Conservation (phyloP, 2,888 invertebrate genomes). For the Leptodirus hochenwartii region DNA sequence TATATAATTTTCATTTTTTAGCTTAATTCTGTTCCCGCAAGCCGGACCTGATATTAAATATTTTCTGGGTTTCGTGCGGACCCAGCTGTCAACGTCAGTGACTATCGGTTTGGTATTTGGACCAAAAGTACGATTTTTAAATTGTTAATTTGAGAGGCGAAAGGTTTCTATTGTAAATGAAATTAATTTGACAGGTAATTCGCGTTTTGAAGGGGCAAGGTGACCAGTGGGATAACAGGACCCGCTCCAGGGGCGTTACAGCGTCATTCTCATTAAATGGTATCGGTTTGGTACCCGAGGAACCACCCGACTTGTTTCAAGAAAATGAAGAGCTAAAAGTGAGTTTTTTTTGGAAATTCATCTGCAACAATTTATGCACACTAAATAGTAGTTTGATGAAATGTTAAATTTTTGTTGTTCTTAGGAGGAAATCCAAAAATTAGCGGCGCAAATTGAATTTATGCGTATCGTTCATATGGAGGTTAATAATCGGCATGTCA, state of each 20-base stretch:
- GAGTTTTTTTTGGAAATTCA: too few species aligned
- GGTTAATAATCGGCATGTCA: constrained; percentile 75
- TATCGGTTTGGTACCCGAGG: constrained; percentile 67
- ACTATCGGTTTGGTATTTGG: constrained; percentile 70
- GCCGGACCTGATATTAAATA: constrained; percentile 89
- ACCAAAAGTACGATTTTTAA: constrained; percentile 63
- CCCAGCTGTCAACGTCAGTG: constrained; percentile 80
- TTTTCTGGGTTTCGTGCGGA: constrained; percentile 76
- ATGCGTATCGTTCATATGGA: constrained; percentile 92
- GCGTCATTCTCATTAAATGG: constrained; percentile 77
- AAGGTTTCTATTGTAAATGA: constrained; percentile 1
- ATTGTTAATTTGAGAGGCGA: too few species aligned
- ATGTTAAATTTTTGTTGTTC: constrained; percentile 12
- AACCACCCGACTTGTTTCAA: constrained; percentile 70
- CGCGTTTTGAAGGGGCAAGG: constrained; percentile 71
- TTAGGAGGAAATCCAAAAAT: constrained; percentile 78
- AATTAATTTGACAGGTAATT: constrained; percentile 36
- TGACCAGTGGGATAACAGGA: constrained; percentile 77
- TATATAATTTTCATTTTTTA: constrained; percentile 26
- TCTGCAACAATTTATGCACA: too few species aligned
- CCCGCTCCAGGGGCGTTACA: constrained; percentile 64
- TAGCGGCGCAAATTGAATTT: constrained; percentile 82
- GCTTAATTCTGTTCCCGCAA: constrained; percentile 67
- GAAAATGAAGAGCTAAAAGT: constrained; percentile 86
- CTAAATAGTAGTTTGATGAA: too few species aligned